phyloP scores from a whole-genome alignment of 2,113 vertebrate genomes.

The Coptodon bakossiorum region DNA sequence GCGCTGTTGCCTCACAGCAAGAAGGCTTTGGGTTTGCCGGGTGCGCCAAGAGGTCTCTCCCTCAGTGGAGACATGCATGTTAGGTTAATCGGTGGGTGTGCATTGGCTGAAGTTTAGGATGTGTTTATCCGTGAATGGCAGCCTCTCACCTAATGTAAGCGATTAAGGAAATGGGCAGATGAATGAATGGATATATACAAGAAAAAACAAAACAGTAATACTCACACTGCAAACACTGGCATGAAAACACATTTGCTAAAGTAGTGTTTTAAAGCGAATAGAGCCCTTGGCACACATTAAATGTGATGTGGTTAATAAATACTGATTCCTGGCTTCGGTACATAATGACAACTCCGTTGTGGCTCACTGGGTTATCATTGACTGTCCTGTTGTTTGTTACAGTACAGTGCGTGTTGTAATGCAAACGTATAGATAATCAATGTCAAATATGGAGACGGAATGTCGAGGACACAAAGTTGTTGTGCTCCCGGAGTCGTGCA shows the following conservation, averaged over 20 bases:
- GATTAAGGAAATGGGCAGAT: not conserved
- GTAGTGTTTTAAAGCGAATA: not conserved
- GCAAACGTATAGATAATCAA: not conserved
- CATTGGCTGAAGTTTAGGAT: not conserved
- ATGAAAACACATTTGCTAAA: not conserved
- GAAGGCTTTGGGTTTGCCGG: not conserved
- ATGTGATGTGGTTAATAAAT: not conserved
- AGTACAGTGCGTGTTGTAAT: not conserved
- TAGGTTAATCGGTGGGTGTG: not conserved
- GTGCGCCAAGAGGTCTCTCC: not conserved
- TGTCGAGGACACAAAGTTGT: slow-evolving; percentile 1
- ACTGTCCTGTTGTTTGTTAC: slow-evolving; percentile 10
- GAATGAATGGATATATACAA: not conserved
- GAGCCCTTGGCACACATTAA: not conserved
- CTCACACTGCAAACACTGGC: not conserved
- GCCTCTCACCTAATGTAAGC: not conserved
- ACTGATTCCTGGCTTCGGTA: not conserved
- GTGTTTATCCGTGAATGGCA: not conserved
- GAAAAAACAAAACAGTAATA: not conserved
- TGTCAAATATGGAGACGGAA: slow-evolving; percentile 9
- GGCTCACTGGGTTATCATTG: slow-evolving; percentile 17
- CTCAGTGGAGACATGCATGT: not conserved
- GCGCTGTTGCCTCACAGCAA: not conserved
- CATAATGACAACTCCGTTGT: not conserved
- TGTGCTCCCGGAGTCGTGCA: not conserved